A percentile compares a stretch with the other conserved stretches of the same genome.
Conservation (phyloP, 2,888 invertebrate genomes). For the Bursaphelenchus okinawaensis region DNA sequence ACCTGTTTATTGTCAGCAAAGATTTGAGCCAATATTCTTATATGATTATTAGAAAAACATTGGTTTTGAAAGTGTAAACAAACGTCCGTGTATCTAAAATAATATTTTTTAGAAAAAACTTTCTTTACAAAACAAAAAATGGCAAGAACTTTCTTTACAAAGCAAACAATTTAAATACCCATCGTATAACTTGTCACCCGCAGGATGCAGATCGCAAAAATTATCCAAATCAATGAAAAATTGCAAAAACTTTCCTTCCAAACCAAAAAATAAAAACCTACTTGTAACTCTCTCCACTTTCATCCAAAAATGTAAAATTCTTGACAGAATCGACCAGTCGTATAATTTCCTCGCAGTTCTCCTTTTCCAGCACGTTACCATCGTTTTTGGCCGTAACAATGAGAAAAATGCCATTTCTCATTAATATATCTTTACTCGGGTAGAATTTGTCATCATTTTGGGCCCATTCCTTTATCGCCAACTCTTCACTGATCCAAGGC, state of each 20-base stretch:
- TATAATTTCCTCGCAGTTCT: slow-evolving; percentile 36
- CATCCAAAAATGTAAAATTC: slow-evolving; percentile 22
- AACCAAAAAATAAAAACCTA: too few species aligned
- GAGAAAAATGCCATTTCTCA: slow-evolving; percentile 43
- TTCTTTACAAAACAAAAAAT: too few species aligned
- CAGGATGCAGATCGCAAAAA: too few species aligned
- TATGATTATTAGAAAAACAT: slow-evolving; percentile 47
- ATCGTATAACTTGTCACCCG: too few species aligned
- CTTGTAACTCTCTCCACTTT: slow-evolving; percentile 12
- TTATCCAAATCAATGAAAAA: too few species aligned
- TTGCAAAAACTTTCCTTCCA: too few species aligned
- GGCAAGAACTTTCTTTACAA: too few species aligned
- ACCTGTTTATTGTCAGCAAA: slow-evolving; percentile 35
- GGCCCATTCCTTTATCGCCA: slow-evolving; percentile 43
- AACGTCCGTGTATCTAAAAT: slow-evolving; percentile 23
- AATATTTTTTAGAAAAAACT: not conserved
- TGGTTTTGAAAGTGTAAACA: slow-evolving; percentile 41
- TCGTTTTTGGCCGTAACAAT: slow-evolving; percentile 36
- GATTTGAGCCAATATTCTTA: slow-evolving; percentile 38
- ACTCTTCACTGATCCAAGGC: slow-evolving; percentile 45
- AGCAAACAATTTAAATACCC: too few species aligned
- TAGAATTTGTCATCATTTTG: slow-evolving; percentile 29
- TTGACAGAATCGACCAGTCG: slow-evolving; percentile 38
- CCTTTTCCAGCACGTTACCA: slow-evolving; percentile 27
- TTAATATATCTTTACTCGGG: slow-evolving; percentile 38